Conservation (phyloP, 2,113 vertebrate species). For the Antechinus stuartii region DNA sequence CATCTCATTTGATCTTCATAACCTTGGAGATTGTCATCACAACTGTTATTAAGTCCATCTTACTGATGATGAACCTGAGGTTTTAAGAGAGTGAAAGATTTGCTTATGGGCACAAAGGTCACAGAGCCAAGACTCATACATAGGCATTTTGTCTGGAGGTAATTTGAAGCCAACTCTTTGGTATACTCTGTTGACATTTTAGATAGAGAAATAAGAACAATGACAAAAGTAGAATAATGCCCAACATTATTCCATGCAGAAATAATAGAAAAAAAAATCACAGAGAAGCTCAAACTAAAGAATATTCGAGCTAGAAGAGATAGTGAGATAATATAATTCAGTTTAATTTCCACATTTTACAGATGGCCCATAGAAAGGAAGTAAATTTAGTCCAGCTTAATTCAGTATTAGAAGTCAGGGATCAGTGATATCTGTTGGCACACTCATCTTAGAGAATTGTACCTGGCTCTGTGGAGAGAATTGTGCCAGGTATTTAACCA, state of each 20-base stretch:
- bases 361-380: not conserved
- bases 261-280: not conserved
- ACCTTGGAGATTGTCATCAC: not conserved
- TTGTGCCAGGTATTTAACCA: not conserved
- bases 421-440: not conserved
- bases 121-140: not conserved
- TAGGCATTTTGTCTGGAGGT: not conserved
- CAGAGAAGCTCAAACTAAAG: not conserved
- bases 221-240: not conserved
- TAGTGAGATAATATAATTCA: not conserved
- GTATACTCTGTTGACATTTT: not conserved
- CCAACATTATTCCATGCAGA: not conserved
- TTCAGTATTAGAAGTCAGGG: not conserved
- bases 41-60: not conserved
- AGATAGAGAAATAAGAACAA: not conserved
- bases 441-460: not conserved
- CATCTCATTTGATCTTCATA: not conserved
- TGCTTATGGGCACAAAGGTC: not conserved
- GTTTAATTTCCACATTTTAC: not conserved
- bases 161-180: not conserved
- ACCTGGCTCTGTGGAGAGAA: conserved; percentile 12
- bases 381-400: not conserved
- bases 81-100: not conserved
- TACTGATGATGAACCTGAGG: not conserved
- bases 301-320: not conserved